Conservation (phyloP, 2,888 invertebrate genomes). For the Meandrusa payeni region DNA sequence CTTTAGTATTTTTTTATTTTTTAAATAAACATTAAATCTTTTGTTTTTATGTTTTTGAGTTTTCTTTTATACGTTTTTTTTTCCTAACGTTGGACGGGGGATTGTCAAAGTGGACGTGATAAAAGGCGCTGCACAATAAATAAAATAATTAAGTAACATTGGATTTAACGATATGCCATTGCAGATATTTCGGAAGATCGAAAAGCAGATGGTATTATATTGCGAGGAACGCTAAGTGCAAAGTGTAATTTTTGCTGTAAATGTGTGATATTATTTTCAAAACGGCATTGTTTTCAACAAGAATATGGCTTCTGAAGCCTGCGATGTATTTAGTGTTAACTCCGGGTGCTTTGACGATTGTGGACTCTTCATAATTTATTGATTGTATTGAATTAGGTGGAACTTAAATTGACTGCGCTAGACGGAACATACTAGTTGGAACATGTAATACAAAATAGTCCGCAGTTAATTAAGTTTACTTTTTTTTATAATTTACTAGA, state of each 20-base stretch:
- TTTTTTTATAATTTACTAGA: constrained; percentile 73
- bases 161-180: constrained; percentile 50
- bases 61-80: constrained; percentile 44
- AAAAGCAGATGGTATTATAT: constrained; percentile 48
- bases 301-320: constrained; percentile 70
- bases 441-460: not conserved
- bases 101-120: constrained; percentile 74
- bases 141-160: constrained; percentile 56
- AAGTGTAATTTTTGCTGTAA: constrained; percentile 71
- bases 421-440: not conserved
- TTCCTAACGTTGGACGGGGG: constrained; percentile 60
- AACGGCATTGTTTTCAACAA: constrained; percentile 63
- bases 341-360: constrained; percentile 80
- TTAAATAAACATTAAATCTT: constrained; percentile 59
- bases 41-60: constrained; percentile 50
- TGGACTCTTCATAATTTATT: constrained; percentile 75
- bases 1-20: constrained; percentile 54
- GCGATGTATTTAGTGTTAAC: constrained; percentile 76
- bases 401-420: constrained; percentile 48
- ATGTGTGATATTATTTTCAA: constrained; percentile 78
- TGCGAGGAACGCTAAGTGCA: constrained; percentile 62
- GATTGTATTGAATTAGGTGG: constrained; percentile 67
- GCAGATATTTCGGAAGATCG: constrained; percentile 49
- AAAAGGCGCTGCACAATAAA: constrained; percentile 72
- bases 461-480: constrained; percentile 55